Conservation (phyloP, 2,888 invertebrate genomes). For the Chaetogeoica ovagalla region DNA sequence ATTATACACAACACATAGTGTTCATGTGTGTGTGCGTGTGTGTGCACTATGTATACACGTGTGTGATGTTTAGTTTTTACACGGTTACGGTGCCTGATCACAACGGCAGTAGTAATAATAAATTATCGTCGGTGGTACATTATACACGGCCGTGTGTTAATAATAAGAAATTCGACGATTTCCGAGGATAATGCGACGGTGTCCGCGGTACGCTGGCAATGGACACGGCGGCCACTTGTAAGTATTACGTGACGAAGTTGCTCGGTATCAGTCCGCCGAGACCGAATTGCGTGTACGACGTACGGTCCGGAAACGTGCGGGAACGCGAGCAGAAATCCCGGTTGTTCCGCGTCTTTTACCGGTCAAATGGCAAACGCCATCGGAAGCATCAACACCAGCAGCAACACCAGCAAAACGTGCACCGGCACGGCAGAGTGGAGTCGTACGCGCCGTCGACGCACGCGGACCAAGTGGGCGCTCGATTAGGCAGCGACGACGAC, state of each 20-base stretch:
- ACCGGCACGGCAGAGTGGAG: not conserved
- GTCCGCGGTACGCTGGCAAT: not conserved
- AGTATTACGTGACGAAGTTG: conserved; percentile 42
- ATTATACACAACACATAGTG: not conserved
- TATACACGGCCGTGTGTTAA: not conserved
- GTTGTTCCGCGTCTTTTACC: conserved; percentile 46
- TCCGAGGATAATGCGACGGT: conserved; percentile 21
- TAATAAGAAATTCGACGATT: not conserved
- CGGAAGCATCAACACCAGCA: not conserved
- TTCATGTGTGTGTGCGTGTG: not conserved
- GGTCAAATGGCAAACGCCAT: conserved; percentile 2
- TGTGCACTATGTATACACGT: not conserved
- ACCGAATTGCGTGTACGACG: conserved; percentile 48
- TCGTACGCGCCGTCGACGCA: conserved; percentile 12
- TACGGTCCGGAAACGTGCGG: conserved; percentile 35
- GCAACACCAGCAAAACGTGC: not conserved
- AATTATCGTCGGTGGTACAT: no score
- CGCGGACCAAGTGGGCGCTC: not conserved
- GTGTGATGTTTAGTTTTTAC: not conserved
- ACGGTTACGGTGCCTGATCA: not conserved
- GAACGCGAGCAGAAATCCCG: conserved; percentile 32
- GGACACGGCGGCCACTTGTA: conserved; percentile 45
- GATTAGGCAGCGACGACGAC: not conserved
- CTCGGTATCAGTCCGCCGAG: conserved; percentile 27
- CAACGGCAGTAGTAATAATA: not conserved